phyloP scores from a whole-genome alignment of 1,140 invertebrate species.

The Polypedilum pembai region DNA sequence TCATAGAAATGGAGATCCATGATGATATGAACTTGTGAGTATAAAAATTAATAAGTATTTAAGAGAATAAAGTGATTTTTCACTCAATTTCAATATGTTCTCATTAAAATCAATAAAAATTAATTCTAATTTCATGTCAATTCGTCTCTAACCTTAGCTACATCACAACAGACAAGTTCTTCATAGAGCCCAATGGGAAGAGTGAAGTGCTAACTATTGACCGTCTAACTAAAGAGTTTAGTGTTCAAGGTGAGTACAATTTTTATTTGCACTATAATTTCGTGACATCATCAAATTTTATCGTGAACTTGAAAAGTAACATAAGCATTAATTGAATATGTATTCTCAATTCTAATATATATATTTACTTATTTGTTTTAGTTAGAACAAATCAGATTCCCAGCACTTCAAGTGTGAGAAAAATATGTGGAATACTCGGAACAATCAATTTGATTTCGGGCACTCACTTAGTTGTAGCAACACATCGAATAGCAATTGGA shows the following conservation, averaged over 20 bases:
- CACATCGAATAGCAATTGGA: slow-evolving; percentile 75
- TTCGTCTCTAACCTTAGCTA: slow-evolving; percentile 47
- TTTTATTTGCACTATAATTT: slow-evolving; percentile 26
- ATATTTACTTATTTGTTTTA: neutral
- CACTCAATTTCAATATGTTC: neutral
- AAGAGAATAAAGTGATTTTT: slow-evolving; percentile 24
- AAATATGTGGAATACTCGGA: slow-evolving; percentile 85
- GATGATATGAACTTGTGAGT: slow-evolving; percentile 58
- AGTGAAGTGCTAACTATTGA: slow-evolving; percentile 63
- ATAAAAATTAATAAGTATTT: slow-evolving; percentile 30
- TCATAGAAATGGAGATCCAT: slow-evolving; percentile 43
- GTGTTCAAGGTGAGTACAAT: slow-evolving; percentile 51
- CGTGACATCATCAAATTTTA: slow-evolving; percentile 31
- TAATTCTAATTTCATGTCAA: slow-evolving; percentile 32
- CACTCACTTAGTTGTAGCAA: slow-evolving; percentile 84
- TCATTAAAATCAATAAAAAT: neutral
- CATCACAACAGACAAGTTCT: slow-evolving; percentile 65
- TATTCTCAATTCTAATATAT: slow-evolving; percentile 25
- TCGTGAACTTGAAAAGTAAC: neutral
- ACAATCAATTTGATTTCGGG: slow-evolving; percentile 78
- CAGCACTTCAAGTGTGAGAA: slow-evolving; percentile 39
- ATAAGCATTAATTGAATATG: too few relatives aligned
- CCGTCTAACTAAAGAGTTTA: slow-evolving; percentile 57
- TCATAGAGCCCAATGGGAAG: slow-evolving; percentile 55
- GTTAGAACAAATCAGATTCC: slow-evolving; percentile 35